Evolutionary conservation across 2,797 vertebrate species (phyloP).

Genomic region (Zalophus californianus): DNA sequence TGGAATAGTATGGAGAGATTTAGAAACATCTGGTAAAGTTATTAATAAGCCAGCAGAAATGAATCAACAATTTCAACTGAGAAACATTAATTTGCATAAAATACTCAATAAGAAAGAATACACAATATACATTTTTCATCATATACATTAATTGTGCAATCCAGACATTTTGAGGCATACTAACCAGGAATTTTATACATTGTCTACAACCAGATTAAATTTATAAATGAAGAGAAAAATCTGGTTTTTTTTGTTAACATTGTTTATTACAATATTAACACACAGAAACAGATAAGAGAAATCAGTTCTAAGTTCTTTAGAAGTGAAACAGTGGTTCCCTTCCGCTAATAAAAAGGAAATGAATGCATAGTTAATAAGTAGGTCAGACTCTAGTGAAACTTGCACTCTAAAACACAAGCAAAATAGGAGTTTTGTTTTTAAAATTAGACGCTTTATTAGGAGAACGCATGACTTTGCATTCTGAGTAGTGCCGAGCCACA

Average conservation of each 20-base stretch:
- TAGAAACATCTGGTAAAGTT: slow-evolving; percentile 78
- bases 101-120: slow-evolving; percentile 56
- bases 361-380: background rate
- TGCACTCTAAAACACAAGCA: background rate
- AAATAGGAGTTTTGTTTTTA: slow-evolving; percentile 5
- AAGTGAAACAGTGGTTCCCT: slow-evolving; percentile 18
- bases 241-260: background rate
- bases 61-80: slow-evolving; percentile 71
- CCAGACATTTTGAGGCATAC: slow-evolving; percentile 51
- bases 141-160: slow-evolving; percentile 24
- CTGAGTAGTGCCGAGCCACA: background rate
- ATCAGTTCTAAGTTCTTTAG: slow-evolving; percentile 14
- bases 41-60: slow-evolving; percentile 75
- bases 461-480: background rate
- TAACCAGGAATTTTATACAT: slow-evolving; percentile 64
- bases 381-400: background rate
- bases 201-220: slow-evolving; percentile 50
- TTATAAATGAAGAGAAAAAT: slow-evolving; percentile 51
- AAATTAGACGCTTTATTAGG: background rate
- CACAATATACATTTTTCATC: slow-evolving; percentile 51
- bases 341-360: background rate
- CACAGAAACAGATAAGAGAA: slow-evolving; percentile 23
- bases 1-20: slow-evolving; percentile 60
- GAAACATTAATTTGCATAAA: slow-evolving; percentile 72
- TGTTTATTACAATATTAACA: slow-evolving; percentile 22